A percentile compares a stretch with the other conserved stretches of the same genome.
Evolutionary conservation across 2,888 invertebrate species (phyloP).

Genomic region (Metalampra italica): DNA sequence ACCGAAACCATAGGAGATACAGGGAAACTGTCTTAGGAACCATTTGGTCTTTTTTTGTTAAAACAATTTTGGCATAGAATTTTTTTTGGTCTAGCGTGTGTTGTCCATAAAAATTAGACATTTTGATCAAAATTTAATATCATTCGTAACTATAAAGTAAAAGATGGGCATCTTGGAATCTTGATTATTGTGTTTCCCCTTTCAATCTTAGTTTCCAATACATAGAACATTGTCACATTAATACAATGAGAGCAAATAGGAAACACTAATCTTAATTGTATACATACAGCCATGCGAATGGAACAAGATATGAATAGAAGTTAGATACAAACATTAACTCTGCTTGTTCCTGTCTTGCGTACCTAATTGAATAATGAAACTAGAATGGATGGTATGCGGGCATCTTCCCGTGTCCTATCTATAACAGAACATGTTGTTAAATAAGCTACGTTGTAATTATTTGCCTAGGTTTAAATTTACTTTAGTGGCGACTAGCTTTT

Average conservation of each 20-base stretch:
- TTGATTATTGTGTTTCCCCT: too few relatives aligned
- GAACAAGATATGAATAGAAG: conserved; percentile 29
- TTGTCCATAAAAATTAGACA: too few relatives aligned
- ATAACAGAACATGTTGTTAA: not conserved
- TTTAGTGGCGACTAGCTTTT: too few relatives aligned
- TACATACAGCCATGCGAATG: conserved; percentile 19
- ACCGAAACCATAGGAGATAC: too few relatives aligned
- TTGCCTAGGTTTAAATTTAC: too few relatives aligned
- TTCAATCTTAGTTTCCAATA: not conserved
- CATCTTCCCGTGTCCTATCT: conserved; percentile 23
- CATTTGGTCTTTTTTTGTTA: too few relatives aligned
- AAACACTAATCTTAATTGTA: conserved; percentile 7
- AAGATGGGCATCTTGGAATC: too few relatives aligned
- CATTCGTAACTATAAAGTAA: too few relatives aligned
- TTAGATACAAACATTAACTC: conserved; percentile 24
- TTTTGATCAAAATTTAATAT: too few relatives aligned
- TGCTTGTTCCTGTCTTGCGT: conserved; percentile 29
- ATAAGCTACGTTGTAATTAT: not conserved
- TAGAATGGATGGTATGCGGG: conserved; percentile 28
- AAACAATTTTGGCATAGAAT: too few relatives aligned
- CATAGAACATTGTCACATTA: not conserved
- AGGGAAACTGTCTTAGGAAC: too few relatives aligned
- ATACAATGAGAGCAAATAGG: not conserved
- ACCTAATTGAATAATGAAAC: conserved; percentile 40
- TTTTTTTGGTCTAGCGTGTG: too few relatives aligned